A percentile compares a stretch with the other conserved stretches of the same genome.
phyloP scores from a whole-genome alignment of 1,140 invertebrate species.

The Agrilus planipennis region DNA sequence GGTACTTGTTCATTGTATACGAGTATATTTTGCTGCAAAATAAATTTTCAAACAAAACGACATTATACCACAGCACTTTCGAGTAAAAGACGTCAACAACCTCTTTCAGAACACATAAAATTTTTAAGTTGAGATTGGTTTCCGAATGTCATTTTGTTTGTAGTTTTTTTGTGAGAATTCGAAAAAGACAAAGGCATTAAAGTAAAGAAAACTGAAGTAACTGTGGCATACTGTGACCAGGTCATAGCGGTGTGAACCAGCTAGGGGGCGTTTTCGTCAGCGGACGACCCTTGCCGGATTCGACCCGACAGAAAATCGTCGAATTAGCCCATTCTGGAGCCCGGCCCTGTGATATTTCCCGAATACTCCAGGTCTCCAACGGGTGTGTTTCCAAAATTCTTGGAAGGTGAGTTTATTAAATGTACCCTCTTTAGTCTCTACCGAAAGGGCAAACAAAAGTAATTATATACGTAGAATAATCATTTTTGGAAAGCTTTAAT shows the following conservation, averaged over 20 bases:
- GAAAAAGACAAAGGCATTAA: too few species aligned
- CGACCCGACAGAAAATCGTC: constrained; percentile 94
- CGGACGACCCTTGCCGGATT: constrained; percentile 91
- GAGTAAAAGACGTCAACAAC: too few species aligned
- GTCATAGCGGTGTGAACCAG: constrained; percentile 96
- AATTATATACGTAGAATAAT: too few species aligned
- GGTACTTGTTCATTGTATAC: constrained; percentile 6
- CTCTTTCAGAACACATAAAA: too few species aligned
- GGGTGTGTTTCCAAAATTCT: constrained; percentile 93
- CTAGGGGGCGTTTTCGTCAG: constrained; percentile 97
- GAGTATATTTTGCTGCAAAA: neutral
- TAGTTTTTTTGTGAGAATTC: too few species aligned
- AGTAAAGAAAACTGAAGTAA: constrained; percentile 6
- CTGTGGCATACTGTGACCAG: constrained; percentile 43
- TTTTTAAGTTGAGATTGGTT: too few species aligned
- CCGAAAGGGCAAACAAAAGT: too few species aligned
- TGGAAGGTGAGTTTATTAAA: constrained; percentile 84
- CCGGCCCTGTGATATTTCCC: constrained; percentile 94
- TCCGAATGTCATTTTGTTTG: too few species aligned
- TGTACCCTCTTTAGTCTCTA: too few species aligned
- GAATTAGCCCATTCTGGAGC: constrained; percentile 94
- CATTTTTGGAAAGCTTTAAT: too few species aligned
- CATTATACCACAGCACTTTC: neutral
- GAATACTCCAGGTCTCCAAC: constrained; percentile 93
- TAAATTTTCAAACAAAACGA: neutral